These are phyloP conservation scores for Tautogolabrus adspersus DNA, from an alignment of 2,113 vertebrate species.

Conservation along the genomic window DNA sequence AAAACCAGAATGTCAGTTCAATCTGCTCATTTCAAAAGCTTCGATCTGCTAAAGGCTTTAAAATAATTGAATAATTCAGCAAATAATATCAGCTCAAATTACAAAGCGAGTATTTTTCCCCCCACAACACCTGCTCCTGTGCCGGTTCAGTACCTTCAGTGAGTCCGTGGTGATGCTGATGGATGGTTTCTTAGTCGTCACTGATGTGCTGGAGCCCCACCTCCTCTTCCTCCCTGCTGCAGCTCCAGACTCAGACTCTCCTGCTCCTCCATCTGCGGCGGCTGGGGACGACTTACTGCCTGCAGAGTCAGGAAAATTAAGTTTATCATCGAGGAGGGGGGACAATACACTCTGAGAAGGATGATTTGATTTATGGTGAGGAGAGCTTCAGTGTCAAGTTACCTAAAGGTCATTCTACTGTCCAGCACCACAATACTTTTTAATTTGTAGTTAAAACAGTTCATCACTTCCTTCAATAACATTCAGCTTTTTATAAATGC, in stretches of 20 bases:
- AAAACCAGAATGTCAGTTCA: too few species aligned
- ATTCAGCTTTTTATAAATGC: too few species aligned
- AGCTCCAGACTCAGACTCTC: constrained; percentile 78
- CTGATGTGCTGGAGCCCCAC: constrained; percentile 92
- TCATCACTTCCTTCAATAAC: too few species aligned
- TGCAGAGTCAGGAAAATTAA: constrained; percentile 29
- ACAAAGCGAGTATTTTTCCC: too few species aligned
- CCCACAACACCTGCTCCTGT: too few species aligned
- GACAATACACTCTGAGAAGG: neutral
- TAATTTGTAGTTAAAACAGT: too few species aligned
- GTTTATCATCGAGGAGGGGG: neutral
- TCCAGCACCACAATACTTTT: too few species aligned
- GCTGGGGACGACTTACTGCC: constrained; percentile 78
- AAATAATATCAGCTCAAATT: too few species aligned
- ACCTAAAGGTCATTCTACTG: neutral
- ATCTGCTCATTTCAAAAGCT: too few species aligned
- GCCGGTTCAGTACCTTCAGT: constrained; percentile 85
- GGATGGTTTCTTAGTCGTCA: constrained; percentile 92
- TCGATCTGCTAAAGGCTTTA: too few species aligned
- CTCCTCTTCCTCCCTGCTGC: constrained; percentile 89
- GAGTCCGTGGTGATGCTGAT: constrained; percentile 95
- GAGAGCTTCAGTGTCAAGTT: constrained; percentile 1
- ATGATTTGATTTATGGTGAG: neutral
- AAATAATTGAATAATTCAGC: too few species aligned
- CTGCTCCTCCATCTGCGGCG: constrained; percentile 64